A percentile compares a stretch with the other conserved stretches of the same genome.
phyloP scores from a whole-genome alignment of 1,140 invertebrate species.

The Eufriesea mexicana region DNA sequence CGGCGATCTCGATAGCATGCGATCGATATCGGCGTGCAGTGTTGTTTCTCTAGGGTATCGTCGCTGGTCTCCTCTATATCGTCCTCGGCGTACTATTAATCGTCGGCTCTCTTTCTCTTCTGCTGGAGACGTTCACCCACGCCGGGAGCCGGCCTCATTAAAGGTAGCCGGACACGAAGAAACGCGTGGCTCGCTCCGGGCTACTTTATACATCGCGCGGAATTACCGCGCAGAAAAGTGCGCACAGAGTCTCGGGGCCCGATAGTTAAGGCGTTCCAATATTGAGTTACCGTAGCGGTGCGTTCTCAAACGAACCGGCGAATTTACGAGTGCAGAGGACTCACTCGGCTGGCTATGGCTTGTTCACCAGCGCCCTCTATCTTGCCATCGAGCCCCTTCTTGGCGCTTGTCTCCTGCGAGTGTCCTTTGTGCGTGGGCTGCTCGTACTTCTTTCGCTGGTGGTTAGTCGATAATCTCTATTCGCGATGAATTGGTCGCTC shows the following conservation, averaged over 20 bases:
- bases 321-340: constrained; percentile 53
- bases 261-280: constrained; percentile 49
- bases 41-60: constrained; percentile 55
- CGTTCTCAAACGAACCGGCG: constrained; percentile 60
- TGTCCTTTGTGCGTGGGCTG: neutral
- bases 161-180: constrained; percentile 39
- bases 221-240: constrained; percentile 46
- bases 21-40: constrained; percentile 60
- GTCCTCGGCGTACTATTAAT: constrained; percentile 61
- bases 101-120: constrained; percentile 48
- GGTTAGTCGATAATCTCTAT: neutral
- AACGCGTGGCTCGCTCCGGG: constrained; percentile 43
- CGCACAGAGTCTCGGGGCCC: neutral
- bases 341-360: neutral
- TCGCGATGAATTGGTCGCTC: neutral
- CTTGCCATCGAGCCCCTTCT: neutral
- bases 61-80: constrained; percentile 54
- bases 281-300: constrained; percentile 66
- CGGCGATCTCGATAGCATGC: constrained; percentile 42
- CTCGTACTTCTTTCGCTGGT: neutral
- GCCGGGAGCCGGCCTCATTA: constrained; percentile 62
- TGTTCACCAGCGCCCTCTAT: neutral
- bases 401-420: neutral
- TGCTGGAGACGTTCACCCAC: constrained; percentile 62
- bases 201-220: constrained; percentile 23